These are phyloP conservation scores for Carabus problematicus DNA, from an alignment of 2,888 invertebrate genomes.

Conservation along the genomic window DNA sequence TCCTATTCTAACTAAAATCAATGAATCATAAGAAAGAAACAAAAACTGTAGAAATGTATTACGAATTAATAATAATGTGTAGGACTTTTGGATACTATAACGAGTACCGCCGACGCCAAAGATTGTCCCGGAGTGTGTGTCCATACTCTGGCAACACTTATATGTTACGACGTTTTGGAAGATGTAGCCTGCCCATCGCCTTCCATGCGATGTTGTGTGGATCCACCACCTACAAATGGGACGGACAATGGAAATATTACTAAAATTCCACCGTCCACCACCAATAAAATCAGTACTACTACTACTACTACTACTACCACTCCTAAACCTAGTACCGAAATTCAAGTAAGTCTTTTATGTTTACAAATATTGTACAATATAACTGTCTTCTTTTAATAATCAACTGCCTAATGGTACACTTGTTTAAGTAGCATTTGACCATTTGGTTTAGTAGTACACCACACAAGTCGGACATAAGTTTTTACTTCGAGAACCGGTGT, in stretches of 20 bases:
- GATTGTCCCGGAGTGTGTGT: conserved; percentile 91
- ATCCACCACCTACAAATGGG: conserved; percentile 70
- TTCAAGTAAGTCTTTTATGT: conserved; percentile 4
- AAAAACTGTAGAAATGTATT: conserved; percentile 11
- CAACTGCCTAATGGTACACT: too few relatives aligned
- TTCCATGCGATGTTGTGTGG: conserved; percentile 85
- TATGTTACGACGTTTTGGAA: conserved; percentile 85
- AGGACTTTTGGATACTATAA: conserved; percentile 86
- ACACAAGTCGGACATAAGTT: too few relatives aligned
- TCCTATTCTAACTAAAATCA: conserved; percentile 3
- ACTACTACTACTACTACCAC: conserved; percentile 49
- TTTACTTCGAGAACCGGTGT: too few relatives aligned
- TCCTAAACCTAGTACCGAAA: conserved; percentile 7
- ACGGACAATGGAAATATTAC: conserved; percentile 54
- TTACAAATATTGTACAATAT: too few relatives aligned
- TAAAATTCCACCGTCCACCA: conserved; percentile 53
- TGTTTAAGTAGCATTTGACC: too few relatives aligned
- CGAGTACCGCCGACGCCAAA: conserved; percentile 83
- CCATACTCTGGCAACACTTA: conserved; percentile 82
- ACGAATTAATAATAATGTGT: conserved; percentile 46
- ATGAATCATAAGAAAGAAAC: conserved; percentile 2
- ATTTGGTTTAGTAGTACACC: too few relatives aligned
- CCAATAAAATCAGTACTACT: conserved; percentile 52
- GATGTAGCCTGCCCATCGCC: conserved; percentile 81
- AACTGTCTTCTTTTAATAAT: too few relatives aligned